Evolutionary conservation across 1,140 invertebrate species (phyloP).

Genomic region (Dendrolimus kikuchii): DNA sequence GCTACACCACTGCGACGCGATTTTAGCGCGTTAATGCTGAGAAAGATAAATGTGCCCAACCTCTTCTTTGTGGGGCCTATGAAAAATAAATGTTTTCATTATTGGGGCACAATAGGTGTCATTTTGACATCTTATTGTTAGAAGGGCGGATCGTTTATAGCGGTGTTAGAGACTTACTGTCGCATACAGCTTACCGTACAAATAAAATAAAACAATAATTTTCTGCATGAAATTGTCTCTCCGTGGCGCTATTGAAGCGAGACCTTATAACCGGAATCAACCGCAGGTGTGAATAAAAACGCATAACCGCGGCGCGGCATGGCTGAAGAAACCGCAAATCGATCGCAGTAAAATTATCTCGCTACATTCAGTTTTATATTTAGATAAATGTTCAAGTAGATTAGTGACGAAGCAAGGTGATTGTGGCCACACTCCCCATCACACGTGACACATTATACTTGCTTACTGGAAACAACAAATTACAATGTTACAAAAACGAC

Average conservation of each 20-base stretch:
- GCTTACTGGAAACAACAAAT: slow-evolving; percentile 35
- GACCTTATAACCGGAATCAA: slow-evolving; percentile 34
- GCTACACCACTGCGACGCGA: slow-evolving; percentile 51
- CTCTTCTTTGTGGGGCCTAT: slow-evolving; percentile 26
- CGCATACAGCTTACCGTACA: slow-evolving; percentile 4
- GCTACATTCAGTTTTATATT: slow-evolving; percentile 45
- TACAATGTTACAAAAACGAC: slow-evolving; percentile 21
- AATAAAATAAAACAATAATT: slow-evolving; percentile 6
- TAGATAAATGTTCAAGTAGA: slow-evolving; percentile 30
- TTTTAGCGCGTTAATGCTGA: slow-evolving; percentile 56
- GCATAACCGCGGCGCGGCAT: slow-evolving; percentile 39
- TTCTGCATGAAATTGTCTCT: not conserved
- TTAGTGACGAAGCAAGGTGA: slow-evolving; percentile 22
- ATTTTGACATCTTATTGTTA: slow-evolving; percentile 7
- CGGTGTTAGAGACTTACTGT: not conserved
- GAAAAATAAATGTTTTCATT: slow-evolving; percentile 37
- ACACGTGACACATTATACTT: slow-evolving; percentile 19
- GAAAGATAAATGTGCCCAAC: slow-evolving; percentile 55
- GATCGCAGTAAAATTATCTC: slow-evolving; percentile 45
- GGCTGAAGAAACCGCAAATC: slow-evolving; percentile 37
- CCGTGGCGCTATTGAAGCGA: slow-evolving; percentile 7
- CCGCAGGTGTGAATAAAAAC: slow-evolving; percentile 52
- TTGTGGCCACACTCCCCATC: slow-evolving; percentile 25
- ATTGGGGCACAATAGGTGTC: slow-evolving; percentile 20
- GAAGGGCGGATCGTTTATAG: not conserved